Conservation (phyloP, 2,797 vertebrate genomes). For the Acanthornis magna region DNA sequence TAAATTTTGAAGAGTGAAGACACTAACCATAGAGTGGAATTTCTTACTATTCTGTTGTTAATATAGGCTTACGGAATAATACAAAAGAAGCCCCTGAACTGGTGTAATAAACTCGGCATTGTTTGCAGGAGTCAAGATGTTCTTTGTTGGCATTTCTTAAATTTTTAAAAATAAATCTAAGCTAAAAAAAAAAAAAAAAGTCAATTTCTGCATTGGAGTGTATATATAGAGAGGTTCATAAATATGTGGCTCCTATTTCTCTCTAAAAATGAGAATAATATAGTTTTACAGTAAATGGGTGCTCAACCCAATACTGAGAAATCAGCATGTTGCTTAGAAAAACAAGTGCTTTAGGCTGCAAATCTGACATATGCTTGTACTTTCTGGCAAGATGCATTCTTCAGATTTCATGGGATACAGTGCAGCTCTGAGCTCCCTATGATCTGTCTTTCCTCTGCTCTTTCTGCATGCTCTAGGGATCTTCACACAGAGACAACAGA, state of each 20-base stretch:
- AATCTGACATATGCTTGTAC: constrained; percentile 10
- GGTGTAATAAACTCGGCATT: neutral
- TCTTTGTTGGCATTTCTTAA: neutral
- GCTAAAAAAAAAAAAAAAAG: neutral
- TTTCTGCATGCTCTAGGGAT: constrained; percentile 15
- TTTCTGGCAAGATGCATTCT: neutral
- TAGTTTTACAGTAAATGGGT: neutral
- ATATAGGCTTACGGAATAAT: neutral
- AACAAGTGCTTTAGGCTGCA: constrained; percentile 19
- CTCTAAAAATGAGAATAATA: neutral
- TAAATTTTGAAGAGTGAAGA: constrained; percentile 31
- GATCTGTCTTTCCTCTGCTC: neutral
- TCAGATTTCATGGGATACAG: constrained; percentile 13
- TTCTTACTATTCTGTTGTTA: neutral
- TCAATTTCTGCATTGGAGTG: neutral
- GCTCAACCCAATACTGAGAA: neutral
- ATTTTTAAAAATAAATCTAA: neutral
- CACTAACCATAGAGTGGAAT: neutral
- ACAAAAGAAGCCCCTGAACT: neutral
- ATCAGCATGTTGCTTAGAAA: neutral
- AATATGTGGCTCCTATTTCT: neutral
- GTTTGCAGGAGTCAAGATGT: neutral
- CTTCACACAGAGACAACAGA: neutral
- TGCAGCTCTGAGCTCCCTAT: neutral
- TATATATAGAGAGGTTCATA: neutral